Evolutionary conservation across 2,113 vertebrate species (phyloP), one percentile per base, ranked within the genome.

Genomic region (Cololabis saira): DNA sequence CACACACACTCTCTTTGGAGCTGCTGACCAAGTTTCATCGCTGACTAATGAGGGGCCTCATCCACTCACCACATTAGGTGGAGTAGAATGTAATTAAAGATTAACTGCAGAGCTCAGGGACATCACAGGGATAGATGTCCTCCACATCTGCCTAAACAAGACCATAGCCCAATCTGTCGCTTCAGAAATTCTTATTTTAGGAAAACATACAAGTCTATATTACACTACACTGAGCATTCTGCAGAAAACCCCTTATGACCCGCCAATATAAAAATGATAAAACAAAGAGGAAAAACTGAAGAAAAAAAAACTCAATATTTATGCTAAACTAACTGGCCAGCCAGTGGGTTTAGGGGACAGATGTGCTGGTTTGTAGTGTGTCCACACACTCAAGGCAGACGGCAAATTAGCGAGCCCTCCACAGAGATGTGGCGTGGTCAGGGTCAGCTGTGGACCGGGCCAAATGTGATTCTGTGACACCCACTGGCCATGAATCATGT

Each of bases 71-170:
- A 37, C 85, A 82, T 88, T 72, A 86, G 43, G 40, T 52, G 14
- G 67, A 82, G 71, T 44, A 37, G 54, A 74, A 80, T 81, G 78
- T 83, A 86, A 87, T 84, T 81, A 87, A 80, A 86, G 82, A 56
- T 59, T 27, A 12, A 55, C 75, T 76, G 60, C 60, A 61, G 59
- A 76, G 56, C 58, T 61, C 55, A 51, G 67, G 48, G 54, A 72
- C 65, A 50, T 68, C 58, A 41, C 37, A 22, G 56, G 55, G 37
- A 60, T 40, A 4, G n/a, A 63, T 59, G 45, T 16, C 33, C 58
- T 65, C 63, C 51, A 40, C 17, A 30, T 41, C 44, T 43, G n/a
- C n/a, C 61, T 63, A 58, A 42, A 67, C 33, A 48, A 40, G 43
- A 15, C 33, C 49, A 15, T 17, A 9, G 55, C 50, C 33, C 47